Conservation (phyloP, 2,797 vertebrate genomes). For the Perdix hodgsoniae region DNA sequence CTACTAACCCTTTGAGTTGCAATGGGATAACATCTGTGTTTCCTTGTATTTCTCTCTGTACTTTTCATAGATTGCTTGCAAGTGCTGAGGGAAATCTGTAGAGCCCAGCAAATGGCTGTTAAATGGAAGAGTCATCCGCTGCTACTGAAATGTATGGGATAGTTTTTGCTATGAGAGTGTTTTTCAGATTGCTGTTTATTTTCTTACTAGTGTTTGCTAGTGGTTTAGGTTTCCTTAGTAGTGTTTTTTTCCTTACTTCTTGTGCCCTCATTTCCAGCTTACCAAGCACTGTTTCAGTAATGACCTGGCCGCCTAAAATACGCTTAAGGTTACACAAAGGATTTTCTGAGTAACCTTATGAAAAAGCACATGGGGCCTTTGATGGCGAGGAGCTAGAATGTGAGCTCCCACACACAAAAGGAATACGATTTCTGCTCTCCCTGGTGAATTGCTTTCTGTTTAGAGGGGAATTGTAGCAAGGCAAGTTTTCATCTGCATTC, state of each 20-base stretch:
- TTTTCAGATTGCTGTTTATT: background rate
- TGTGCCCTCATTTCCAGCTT: background rate
- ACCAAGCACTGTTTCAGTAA: background rate
- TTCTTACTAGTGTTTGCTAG: background rate
- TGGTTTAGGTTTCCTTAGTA: background rate
- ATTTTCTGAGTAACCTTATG: background rate
- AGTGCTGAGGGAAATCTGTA: background rate
- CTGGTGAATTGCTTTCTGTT: slow-evolving; percentile 31
- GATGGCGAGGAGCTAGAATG: background rate
- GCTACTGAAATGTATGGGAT: background rate
- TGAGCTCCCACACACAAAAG: slow-evolving; percentile 5
- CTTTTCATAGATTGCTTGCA: background rate
- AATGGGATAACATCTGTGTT: background rate
- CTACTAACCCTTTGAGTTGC: background rate
- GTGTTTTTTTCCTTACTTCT: background rate
- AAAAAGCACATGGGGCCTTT: slow-evolving; percentile 6
- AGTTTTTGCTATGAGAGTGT: background rate
- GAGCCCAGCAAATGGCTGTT: background rate
- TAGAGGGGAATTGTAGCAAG: background rate
- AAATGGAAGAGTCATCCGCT: background rate
- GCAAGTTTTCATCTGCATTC: slow-evolving; percentile 23
- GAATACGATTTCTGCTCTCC: slow-evolving; percentile 34
- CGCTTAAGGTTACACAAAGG: background rate
- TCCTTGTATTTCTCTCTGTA: background rate
- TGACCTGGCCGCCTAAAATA: background rate